Conservation (phyloP, 1,140 invertebrate species). For the Portunus trituberculatus region DNA sequence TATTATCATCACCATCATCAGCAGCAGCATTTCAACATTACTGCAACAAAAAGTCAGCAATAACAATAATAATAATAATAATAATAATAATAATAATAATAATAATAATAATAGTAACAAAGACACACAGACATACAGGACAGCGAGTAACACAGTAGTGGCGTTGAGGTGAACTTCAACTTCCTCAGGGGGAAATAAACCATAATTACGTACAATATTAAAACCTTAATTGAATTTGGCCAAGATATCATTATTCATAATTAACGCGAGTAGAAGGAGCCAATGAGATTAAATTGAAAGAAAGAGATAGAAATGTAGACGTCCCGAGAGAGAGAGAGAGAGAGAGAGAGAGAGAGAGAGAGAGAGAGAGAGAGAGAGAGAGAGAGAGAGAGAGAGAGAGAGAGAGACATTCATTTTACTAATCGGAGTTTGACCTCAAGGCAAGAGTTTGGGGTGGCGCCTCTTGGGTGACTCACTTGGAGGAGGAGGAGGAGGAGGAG, state of each 20-base stretch:
- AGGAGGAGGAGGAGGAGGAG: background rate
- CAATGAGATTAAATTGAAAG: background rate
- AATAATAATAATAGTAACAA: background rate
- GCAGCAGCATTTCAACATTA: no score
- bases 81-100: no score
- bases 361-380: conserved; percentile 45
- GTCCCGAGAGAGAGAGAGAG: background rate
- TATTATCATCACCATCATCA: no score
- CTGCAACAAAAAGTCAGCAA: no score
- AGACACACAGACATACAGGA: background rate
- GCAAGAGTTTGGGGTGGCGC: conserved; percentile 15
- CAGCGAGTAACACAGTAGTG: no score
- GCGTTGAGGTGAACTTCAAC: no score
- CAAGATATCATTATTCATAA: no score
- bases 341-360: conserved; percentile 41
- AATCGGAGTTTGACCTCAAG: conserved; percentile 20
- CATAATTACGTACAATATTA: no score
- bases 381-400: conserved; percentile 26
- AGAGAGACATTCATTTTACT: background rate
- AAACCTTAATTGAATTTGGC: no score
- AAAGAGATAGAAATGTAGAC: background rate
- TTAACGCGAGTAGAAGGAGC: background rate
- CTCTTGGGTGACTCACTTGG: background rate
- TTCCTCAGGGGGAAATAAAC: no score
- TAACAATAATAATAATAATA: no score